Base-by-base conservation (phyloP, 2,113 vertebrate genomes). In the Callopanchax toddi region DNA sequence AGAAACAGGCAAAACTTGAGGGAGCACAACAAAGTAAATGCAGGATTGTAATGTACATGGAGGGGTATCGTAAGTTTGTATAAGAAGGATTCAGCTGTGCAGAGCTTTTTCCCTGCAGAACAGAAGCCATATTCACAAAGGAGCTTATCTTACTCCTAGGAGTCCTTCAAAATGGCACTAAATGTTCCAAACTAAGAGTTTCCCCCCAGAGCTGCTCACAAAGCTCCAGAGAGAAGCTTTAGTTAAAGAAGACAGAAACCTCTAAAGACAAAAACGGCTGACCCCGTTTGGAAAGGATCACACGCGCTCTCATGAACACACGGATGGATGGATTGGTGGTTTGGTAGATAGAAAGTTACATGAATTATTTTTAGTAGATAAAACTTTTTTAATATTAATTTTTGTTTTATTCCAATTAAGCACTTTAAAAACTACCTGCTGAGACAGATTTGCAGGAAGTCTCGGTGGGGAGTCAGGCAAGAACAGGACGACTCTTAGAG, bases 81-180 rank as follows among this genome's bases (percentile, higher is more conserved):
- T 17, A 56, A 34, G 29, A 29, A 13, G 17, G n/a, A 6, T 6
- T 42, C 16, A 57, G 22, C 22, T 15, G 4, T 37, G 23, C 17
- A 64, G 21, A 60, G 37, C 37, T 6, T 8, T n/a, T 22, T 59
- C 37, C 61, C 50, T n/a, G 39, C 11, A 57, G 29, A 45, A 44
- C 2, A 22, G 3, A 7, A 29, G 26, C 40, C 17, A n/a, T 8
- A 37, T 37, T 3, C 58, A 23, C 20, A 12, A 37, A 60, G 58
- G 32, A 60, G 34, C 44, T 48, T 25, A n/a, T 37, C 44, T n/a
- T 22, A 23, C 15, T 21, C 46, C 34, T 15, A 22, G 1, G 34
- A n/a, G 22, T 21, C 26, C 26, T 22, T 29, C 15, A 46, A 22
- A 61, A 61, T 50, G 15, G 21, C 6, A 25, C 48, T 20, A 40